Evolutionary conservation across 1,140 invertebrate species (phyloP).

Genomic region (Drosophila trapezifrons): DNA sequence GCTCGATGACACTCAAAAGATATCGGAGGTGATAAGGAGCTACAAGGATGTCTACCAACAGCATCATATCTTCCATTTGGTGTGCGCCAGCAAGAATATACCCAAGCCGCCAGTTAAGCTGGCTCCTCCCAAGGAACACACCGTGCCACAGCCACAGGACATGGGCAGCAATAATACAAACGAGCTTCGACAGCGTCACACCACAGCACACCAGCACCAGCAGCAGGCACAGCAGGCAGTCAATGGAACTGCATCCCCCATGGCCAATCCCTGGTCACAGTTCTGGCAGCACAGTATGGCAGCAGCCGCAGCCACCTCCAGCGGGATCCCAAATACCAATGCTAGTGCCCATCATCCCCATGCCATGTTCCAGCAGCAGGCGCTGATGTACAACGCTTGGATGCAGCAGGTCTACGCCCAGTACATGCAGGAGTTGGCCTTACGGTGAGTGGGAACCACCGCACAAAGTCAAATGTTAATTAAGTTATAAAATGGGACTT

Average conservation of each 20-base stretch:
- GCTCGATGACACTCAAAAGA: constrained; percentile 89
- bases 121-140: constrained; percentile 43
- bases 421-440: constrained; percentile 93
- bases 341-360: constrained; percentile 17
- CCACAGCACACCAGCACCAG: constrained; percentile 45
- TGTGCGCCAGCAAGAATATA: constrained; percentile 87
- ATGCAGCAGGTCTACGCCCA: constrained; percentile 94
- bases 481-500: neutral
- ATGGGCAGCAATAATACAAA: constrained; percentile 60
- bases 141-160: constrained; percentile 22
- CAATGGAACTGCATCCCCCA: constrained; percentile 11
- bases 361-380: constrained; percentile 56
- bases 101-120: constrained; percentile 43
- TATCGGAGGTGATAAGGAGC: constrained; percentile 92
- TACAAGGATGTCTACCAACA: constrained; percentile 88
- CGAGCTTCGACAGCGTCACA: constrained; percentile 84
- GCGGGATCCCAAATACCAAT: neutral
- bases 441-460: constrained; percentile 85
- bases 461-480: neutral
- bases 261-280: constrained; percentile 44
- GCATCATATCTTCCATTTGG: constrained; percentile 92
- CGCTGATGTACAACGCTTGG: constrained; percentile 84
- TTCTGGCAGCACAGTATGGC: constrained; percentile 42
- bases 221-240: constrained; percentile 26
- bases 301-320: constrained; percentile 4